Percentiles rank a stretch among this genome's conserved stretches.
These are phyloP conservation scores for Microtus pennsylvanicus DNA, from an alignment of 2,113 vertebrate species.

Conservation along the genomic window DNA sequence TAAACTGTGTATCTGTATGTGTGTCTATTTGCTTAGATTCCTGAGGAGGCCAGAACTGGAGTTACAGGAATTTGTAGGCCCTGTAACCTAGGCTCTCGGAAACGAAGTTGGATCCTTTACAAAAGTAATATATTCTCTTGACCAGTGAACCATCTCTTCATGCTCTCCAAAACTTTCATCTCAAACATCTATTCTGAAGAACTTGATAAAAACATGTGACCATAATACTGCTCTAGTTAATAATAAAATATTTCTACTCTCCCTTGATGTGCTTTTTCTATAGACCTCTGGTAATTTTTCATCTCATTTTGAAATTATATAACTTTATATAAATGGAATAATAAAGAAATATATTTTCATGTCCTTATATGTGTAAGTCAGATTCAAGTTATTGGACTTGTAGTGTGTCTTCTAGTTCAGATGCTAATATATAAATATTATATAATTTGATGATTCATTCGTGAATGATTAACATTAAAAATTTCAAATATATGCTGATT, in stretches of 20 bases:
- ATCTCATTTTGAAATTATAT: background rate
- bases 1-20: background rate
- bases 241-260: background rate
- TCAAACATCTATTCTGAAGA: background rate
- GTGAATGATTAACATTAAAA: background rate
- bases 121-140: background rate
- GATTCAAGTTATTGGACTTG: background rate
- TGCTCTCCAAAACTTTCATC: background rate
- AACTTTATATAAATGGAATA: background rate
- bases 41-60: background rate
- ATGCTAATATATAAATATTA: background rate
- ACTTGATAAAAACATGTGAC: background rate
- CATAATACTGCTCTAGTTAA: background rate
- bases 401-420: background rate
- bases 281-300: background rate
- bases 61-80: background rate
- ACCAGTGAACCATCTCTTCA: no score
- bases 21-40: no score
- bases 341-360: background rate
- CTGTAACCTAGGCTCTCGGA: background rate
- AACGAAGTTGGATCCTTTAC: no score
- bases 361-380: background rate
- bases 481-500: background rate
- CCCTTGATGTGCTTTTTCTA: background rate
- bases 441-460: background rate